Evolutionary conservation across 2,797 vertebrate species (phyloP).

Genomic region (Acrossocheilus wenchowensis): DNA sequence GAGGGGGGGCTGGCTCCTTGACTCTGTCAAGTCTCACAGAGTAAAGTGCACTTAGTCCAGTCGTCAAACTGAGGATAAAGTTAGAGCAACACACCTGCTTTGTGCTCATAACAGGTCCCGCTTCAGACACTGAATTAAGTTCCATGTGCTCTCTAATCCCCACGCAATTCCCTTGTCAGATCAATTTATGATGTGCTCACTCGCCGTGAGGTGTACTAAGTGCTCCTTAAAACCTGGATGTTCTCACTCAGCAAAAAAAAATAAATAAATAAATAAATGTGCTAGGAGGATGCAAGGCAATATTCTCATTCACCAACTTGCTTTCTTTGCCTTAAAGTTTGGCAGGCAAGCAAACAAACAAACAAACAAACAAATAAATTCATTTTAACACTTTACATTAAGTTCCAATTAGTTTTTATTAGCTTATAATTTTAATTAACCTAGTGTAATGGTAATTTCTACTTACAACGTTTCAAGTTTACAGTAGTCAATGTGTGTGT

Average conservation of each 20-base stretch:
- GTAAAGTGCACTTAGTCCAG: not conserved
- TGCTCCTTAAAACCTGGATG: conserved; percentile 45
- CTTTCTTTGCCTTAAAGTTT: not conserved
- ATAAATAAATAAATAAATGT: not conserved
- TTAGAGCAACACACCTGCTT: conserved; percentile 17
- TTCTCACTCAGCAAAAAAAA: conserved; percentile 2
- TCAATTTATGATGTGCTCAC: conserved; percentile 53
- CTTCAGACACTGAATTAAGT: conserved; percentile 24
- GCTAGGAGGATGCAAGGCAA: not conserved
- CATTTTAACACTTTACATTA: not conserved
- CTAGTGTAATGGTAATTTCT: no score
- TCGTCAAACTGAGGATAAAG: conserved; percentile 19
- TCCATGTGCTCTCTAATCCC: conserved; percentile 43
- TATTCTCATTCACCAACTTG: not conserved
- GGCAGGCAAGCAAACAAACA: no score
- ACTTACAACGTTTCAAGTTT: no score
- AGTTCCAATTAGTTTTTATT: not conserved
- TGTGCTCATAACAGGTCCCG: not conserved
- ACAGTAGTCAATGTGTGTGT: no score
- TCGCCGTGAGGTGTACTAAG: conserved; percentile 39
- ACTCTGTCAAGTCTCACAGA: not conserved
- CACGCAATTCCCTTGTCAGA: conserved; percentile 40
- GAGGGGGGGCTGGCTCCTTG: not conserved
- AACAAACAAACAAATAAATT: not conserved
- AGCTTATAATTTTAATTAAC: no score